phyloP scores from a whole-genome alignment of 2,888 invertebrate genomes.

The Patella pellucida region DNA sequence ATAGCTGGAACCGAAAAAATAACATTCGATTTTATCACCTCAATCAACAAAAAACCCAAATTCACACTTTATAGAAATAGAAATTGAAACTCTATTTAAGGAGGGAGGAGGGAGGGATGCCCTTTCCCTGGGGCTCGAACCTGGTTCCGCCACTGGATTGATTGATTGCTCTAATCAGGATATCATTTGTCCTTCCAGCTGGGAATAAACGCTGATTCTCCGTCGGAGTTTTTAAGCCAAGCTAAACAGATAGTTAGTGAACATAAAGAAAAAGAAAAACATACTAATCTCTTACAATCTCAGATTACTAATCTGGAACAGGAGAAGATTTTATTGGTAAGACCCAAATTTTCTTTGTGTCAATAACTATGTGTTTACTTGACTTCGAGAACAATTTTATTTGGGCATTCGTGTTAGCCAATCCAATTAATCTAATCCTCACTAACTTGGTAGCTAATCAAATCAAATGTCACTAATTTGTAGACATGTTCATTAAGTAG shows the following conservation, averaged over 20 bases:
- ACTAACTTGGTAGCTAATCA: no score
- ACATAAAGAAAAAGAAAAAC: conserved; percentile 91
- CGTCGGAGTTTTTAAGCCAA: conserved; percentile 70
- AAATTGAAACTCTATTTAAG: no score
- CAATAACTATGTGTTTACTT: conserved; percentile 10
- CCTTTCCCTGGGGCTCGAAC: no score
- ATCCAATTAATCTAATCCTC: no score
- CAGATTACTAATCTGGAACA: conserved; percentile 83
- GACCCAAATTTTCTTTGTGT: conserved; percentile 15
- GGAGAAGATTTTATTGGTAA: conserved; percentile 61
- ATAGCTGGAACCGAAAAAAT: no score
- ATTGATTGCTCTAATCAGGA: conserved; percentile 7
- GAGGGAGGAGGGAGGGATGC: no score
- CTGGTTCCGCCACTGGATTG: neutral
- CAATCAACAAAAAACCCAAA: no score
- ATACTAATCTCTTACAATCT: conserved; percentile 87
- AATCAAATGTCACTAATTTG: no score
- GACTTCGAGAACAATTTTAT: neutral
- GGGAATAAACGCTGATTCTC: conserved; percentile 77
- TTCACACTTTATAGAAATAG: no score
- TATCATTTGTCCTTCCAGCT: conserved; percentile 71
- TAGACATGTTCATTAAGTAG: no score
- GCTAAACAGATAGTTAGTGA: conserved; percentile 84
- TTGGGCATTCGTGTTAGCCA: neutral
- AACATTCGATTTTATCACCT: no score